Evolutionary conservation across 2,888 invertebrate species (phyloP), one percentile per base, ranked within the genome.

Genomic region (Drosophila lacicola): DNA sequence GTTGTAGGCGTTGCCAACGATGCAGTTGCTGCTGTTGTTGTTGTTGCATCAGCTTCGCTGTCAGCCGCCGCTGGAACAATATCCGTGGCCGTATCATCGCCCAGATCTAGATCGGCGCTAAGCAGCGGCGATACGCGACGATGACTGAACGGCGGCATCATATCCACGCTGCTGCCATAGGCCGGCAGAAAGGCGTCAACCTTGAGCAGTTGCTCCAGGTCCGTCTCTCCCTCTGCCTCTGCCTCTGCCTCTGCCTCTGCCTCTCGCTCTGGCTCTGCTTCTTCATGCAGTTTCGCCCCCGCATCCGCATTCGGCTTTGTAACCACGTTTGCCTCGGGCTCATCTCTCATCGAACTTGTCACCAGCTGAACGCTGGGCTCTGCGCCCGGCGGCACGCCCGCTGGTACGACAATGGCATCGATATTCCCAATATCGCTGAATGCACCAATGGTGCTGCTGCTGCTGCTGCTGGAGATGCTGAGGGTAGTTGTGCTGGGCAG

Each of bases 401-500:
- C 91, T 14, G 92, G 90, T 66, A 92, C 54, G 11, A 90, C 70
- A 50, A 91, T 91, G 8, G 92, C 91, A 72, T 91, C 90, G 45
- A 91, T 90, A 44, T 80, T 44, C 50, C 54, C 89, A 46, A 90
- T 85, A 39, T 74, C 46, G 17, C 17, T 41, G 19, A 61, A 76
- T 53, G 54, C 41, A 11, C 29, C 46, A 29, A 2, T 17, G 33
- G 62, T 9, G 74, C 17, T 46, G 74, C 64, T 50, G 62, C 41
- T 70, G 74, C 50, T 63, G 54, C 41, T 75, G 55, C 42, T 70
- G 19, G 63, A 45, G 4, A 57, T 44, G 42, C 60, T 65, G 11
- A 78, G 47, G 25, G 70, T 47, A 8, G 79, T 65, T 19, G 74
- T 81, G 47, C 82, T 87, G 14, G 70, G 44, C 51, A 74, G 4